These are phyloP conservation scores for Platyura marginata DNA, from an alignment of 1,140 invertebrate species.

Conservation along the genomic window DNA sequence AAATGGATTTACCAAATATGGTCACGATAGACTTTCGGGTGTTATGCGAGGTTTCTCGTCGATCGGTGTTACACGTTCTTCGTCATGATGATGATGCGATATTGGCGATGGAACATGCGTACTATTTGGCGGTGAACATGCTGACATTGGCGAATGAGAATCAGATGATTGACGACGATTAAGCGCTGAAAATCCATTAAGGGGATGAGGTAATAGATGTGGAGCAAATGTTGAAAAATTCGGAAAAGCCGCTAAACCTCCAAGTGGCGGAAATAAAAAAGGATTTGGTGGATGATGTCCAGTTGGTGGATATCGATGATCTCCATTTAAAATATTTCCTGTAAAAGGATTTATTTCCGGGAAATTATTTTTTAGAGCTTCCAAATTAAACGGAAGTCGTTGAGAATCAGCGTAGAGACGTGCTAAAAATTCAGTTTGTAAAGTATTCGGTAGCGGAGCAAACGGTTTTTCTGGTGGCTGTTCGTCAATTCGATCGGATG, in stretches of 20 bases:
- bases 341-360: slow-evolving; percentile 7
- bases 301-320: slow-evolving; percentile 22
- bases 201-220: slow-evolving; percentile 12
- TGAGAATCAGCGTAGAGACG: slow-evolving; percentile 58
- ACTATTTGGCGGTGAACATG: slow-evolving; percentile 12
- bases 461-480: slow-evolving; percentile 21
- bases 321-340: slow-evolving; percentile 18
- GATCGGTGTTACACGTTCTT: neutral
- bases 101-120: slow-evolving; percentile 6
- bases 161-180: slow-evolving; percentile 22
- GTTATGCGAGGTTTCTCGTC: slow-evolving; percentile 8
- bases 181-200: slow-evolving; percentile 20
- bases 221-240: slow-evolving; percentile 11
- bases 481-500: slow-evolving; percentile 30
- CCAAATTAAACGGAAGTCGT: slow-evolving; percentile 28
- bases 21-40: slow-evolving; percentile 22
- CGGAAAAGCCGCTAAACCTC: slow-evolving; percentile 24
- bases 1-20: slow-evolving; percentile 11
- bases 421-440: slow-evolving; percentile 65
- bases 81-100: slow-evolving; percentile 1
- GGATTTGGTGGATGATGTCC: slow-evolving; percentile 27
- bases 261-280: slow-evolving; percentile 28
- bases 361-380: slow-evolving; percentile 30
- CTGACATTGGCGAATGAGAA: slow-evolving; percentile 15
- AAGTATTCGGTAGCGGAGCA: slow-evolving; percentile 20